These are phyloP conservation scores for Lithosia quadra DNA, from an alignment of 2,888 invertebrate genomes.

Conservation along the genomic window DNA sequence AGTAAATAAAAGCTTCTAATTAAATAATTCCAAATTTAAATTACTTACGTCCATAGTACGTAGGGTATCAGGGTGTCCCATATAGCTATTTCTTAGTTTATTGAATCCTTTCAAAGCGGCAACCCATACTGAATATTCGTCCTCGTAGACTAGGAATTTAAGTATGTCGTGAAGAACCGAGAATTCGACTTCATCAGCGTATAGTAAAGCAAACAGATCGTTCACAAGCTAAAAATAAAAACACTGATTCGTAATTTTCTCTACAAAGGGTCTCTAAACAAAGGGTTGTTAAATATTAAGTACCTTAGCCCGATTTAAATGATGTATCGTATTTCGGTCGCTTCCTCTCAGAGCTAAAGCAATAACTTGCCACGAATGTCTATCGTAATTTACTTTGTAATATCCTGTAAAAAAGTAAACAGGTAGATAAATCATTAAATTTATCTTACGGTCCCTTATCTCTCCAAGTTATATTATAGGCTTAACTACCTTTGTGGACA, in stretches of 20 bases:
- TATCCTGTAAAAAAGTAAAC: slow-evolving; percentile 75
- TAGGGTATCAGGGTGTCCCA: slow-evolving; percentile 63
- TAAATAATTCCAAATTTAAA: too few species aligned
- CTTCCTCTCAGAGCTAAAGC: slow-evolving; percentile 74
- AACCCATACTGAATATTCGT: slow-evolving; percentile 92
- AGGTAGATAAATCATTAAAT: not conserved
- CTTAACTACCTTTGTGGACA: too few species aligned
- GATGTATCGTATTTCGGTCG: slow-evolving; percentile 85
- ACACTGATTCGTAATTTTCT: too few species aligned
- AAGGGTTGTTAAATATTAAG: too few species aligned
- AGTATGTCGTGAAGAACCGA: slow-evolving; percentile 86
- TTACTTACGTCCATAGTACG: slow-evolving; percentile 67
- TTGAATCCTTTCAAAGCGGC: slow-evolving; percentile 86
- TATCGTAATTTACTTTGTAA: slow-evolving; percentile 90
- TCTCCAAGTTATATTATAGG: too few species aligned
- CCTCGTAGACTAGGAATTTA: slow-evolving; percentile 89
- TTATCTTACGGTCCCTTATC: too few species aligned
- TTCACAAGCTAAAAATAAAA: slow-evolving; percentile 87
- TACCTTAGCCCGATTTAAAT: slow-evolving; percentile 91
- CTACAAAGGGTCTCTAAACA: too few species aligned
- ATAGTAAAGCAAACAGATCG: slow-evolving; percentile 91
- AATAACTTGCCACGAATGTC: slow-evolving; percentile 83
- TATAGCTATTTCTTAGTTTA: slow-evolving; percentile 70
- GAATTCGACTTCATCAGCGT: slow-evolving; percentile 87
- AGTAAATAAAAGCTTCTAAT: too few species aligned